phyloP scores from a whole-genome alignment of 2,888 invertebrate species.

The Torymus aiolomorphi region DNA sequence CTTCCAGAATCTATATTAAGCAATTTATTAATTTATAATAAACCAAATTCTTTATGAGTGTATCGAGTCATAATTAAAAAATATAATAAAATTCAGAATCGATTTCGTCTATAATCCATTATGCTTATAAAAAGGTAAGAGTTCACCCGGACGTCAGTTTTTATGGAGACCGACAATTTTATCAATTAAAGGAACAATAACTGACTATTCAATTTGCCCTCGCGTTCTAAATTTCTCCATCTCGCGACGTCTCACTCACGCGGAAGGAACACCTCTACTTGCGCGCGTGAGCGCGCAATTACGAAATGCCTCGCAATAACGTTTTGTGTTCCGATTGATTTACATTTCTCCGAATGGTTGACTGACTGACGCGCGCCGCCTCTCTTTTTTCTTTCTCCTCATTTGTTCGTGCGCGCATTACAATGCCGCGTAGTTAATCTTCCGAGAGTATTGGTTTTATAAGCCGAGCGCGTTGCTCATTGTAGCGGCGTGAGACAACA shows the following conservation, averaged over 20 bases:
- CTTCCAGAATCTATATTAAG: too few relatives aligned
- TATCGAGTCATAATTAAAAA: too few relatives aligned
- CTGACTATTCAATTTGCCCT: background rate
- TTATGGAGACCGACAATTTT: too few relatives aligned
- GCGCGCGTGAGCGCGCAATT: background rate
- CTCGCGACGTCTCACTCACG: background rate
- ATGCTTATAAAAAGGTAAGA: too few relatives aligned
- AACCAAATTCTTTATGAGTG: too few relatives aligned
- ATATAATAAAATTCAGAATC: too few relatives aligned
- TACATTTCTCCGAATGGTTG: conserved; percentile 4
- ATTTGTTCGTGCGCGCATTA: conserved; percentile 12
- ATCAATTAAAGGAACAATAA: background rate
- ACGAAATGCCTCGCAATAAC: background rate
- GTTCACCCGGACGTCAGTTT: too few relatives aligned
- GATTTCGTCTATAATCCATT: too few relatives aligned
- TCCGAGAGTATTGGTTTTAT: conserved; percentile 47
- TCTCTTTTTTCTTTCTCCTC: background rate
- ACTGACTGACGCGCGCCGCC: background rate
- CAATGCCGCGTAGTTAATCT: conserved; percentile 45
- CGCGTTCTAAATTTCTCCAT: background rate
- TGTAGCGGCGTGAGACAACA: conserved; percentile 38
- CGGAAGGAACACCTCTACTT: too few relatives aligned
- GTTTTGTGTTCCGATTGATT: conserved; percentile 31
- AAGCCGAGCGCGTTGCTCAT: conserved; percentile 26
- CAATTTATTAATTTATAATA: too few relatives aligned